Evolutionary conservation across 2,888 invertebrate genomes (phyloP), one percentile per base, ranked within the genome.

Genomic region (Prenolepis imparis): DNA sequence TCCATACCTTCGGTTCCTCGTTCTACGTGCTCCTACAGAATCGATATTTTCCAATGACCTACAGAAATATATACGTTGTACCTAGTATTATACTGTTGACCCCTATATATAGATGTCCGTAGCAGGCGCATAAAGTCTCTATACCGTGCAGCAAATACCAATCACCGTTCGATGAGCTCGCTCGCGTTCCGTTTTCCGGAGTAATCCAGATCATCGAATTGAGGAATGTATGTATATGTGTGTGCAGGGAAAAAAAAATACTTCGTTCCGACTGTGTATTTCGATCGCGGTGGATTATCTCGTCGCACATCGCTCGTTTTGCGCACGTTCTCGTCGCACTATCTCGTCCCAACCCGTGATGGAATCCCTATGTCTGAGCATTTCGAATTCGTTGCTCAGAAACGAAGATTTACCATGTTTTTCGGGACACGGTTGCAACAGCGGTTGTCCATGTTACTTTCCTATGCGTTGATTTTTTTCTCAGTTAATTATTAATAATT

Each of bases 341-440:
- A 84, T 87, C 84, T 36, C 66, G 32, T 86, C 74, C 81, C 86
- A 87, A 86, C 86, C 87, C 88, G 85, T 84, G 44, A 48, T 48
- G 82, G 52, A 75, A 63, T 88, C 67, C 61, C 68, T 63, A 86
- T 85, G 83, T 85, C 83, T 67, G 89, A 84, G 84, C 84, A 74
- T 74, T 74, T 12, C 28, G 5, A 75, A 82, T 77, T 52, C 78
- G 78, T 57, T 18, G 18, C 68, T 52, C n/a, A 12, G 32, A 52
- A 68, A 52, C 67, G 77, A 67, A 32, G 41, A 39, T 57, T 18
- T 9, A 32, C 1, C 28, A n/a, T 52, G 32, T 66, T 48, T 52
- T 75, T 44, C 32, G 12, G 32, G 18, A 68, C 68, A 28, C 57
- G 15, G 15, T 68, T 78, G 44, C 15, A 15, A 52, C 48, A 48